phyloP scores from a whole-genome alignment of 2,113 vertebrate genomes.

The Sminthopsis crassicaudata region DNA sequence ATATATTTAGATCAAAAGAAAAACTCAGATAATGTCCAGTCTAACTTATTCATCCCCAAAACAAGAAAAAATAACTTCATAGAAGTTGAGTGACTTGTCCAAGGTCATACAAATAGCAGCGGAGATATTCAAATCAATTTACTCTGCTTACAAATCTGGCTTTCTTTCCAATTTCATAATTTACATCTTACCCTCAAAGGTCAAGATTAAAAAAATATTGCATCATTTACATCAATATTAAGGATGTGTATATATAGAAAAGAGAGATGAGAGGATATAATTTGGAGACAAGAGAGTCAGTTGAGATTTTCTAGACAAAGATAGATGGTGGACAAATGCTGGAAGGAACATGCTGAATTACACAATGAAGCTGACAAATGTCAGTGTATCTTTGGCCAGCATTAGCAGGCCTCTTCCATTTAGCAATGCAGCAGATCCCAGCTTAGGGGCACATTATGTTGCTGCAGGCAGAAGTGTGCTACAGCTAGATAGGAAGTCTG shows the following conservation, averaged over 20 bases:
- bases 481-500: not conserved
- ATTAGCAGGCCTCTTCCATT: not conserved
- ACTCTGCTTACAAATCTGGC: not conserved
- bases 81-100: not conserved
- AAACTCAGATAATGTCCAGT: not conserved
- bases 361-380: not conserved
- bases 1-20: not conserved
- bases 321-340: not conserved
- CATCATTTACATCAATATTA: slow-evolving; percentile 8
- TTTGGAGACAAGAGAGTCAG: not conserved
- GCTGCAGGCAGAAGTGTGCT: not conserved
- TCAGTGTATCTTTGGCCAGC: not conserved
- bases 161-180: not conserved
- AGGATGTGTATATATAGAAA: not conserved
- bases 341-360: not conserved
- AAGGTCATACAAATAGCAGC: not conserved
- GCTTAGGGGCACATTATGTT: not conserved
- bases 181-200: not conserved
- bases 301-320: not conserved
- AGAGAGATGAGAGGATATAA: accelerated
- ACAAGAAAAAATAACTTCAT: not conserved
- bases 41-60: not conserved
- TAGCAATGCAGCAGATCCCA: not conserved
- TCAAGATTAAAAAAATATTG: not conserved
- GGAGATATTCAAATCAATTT: not conserved